These are phyloP conservation scores for Nylanderia fulva DNA, from an alignment of 1,140 invertebrate genomes.

Conservation along the genomic window DNA sequence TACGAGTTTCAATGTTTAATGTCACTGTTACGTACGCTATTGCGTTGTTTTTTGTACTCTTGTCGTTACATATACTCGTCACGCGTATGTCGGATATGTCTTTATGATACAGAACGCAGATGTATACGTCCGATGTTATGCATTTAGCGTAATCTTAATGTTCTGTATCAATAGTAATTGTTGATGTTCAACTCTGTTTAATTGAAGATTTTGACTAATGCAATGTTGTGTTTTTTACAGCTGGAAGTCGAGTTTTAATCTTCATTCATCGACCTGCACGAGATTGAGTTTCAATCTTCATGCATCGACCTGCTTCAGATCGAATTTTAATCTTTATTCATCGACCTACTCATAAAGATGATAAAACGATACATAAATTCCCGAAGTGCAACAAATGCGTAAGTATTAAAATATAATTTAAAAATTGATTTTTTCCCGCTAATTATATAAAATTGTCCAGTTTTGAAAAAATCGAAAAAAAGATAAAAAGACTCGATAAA, in stretches of 20 bases:
- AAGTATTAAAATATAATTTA: too few species aligned
- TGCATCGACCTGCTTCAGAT: too few species aligned
- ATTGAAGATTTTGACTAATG: background rate
- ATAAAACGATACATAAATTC: too few species aligned
- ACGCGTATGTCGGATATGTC: conserved; percentile 2
- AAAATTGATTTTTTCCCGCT: too few species aligned
- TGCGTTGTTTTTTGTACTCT: conserved; percentile 41
- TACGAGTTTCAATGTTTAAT: conserved; percentile 52
- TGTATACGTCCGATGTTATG: background rate
- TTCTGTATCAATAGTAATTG: background rate
- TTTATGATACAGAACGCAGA: background rate
- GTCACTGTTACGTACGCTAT: conserved; percentile 27
- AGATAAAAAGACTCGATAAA: too few species aligned
- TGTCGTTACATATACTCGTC: conserved; percentile 4
- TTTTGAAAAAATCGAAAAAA: too few species aligned
- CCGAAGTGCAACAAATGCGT: too few species aligned
- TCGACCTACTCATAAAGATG: too few species aligned
- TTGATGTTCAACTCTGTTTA: background rate
- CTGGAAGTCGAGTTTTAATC: too few species aligned
- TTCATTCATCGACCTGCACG: too few species aligned
- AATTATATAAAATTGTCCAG: background rate
- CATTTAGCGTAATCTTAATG: background rate
- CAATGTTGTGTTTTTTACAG: background rate
- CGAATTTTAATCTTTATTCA: too few species aligned
- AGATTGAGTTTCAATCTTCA: too few species aligned